phyloP scores from a whole-genome alignment of 2,113 vertebrate genomes.

The Sturnira hondurensis region DNA sequence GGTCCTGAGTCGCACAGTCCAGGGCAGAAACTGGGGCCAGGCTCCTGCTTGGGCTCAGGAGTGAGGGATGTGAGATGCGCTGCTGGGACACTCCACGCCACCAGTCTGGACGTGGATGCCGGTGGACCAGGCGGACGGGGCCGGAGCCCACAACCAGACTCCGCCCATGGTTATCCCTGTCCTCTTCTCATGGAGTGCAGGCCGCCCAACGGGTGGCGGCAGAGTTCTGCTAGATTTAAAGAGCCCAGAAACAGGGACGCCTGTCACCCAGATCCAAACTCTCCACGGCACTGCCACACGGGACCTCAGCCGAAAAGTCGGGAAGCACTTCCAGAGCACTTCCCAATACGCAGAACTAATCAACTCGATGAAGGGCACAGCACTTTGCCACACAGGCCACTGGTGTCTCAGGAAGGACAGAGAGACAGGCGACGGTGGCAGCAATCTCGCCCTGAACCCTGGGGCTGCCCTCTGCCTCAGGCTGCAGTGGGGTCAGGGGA shows the following conservation, averaged over 20 bases:
- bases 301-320: too few species aligned
- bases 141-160: background rate
- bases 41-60: background rate
- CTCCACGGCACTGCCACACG: background rate
- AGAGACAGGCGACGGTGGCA: fast-evolving
- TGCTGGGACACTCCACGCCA: background rate
- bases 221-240: background rate
- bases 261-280: background rate
- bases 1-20: background rate
- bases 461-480: background rate
- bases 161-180: background rate
- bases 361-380: fast-evolving
- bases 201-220: background rate
- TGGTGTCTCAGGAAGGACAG: background rate
- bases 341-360: fast-evolving
- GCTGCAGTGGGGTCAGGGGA: background rate
- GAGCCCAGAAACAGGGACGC: background rate
- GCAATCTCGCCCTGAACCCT: background rate
- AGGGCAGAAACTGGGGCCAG: background rate
- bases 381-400: background rate
- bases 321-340: background rate
- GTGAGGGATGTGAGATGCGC: background rate
- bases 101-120: background rate
- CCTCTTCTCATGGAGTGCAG: background rate
- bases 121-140: background rate